Conservation (phyloP, 37 sponge, comb jelly and placozoan genomes). For the Mnemiopsis leidyi region DNA sequence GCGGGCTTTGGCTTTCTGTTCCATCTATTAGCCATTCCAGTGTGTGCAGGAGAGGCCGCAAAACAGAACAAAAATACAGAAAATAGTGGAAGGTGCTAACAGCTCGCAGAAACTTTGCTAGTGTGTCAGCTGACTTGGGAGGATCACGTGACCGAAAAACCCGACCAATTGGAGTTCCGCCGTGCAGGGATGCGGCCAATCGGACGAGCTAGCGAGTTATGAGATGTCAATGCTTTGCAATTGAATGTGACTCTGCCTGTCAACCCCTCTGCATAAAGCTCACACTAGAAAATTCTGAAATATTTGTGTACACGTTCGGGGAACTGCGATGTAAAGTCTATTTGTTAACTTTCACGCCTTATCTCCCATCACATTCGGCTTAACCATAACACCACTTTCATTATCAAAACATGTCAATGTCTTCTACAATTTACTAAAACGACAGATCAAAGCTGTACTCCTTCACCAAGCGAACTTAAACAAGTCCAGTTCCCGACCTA, state of each 20-base stretch:
- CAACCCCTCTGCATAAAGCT: not conserved
- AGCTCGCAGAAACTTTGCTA: constrained; percentile 22
- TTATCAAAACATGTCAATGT: too few relatives aligned
- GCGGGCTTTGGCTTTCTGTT: constrained; percentile 31
- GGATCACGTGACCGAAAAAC: not conserved
- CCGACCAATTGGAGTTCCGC: not conserved
- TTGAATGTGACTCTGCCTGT: not conserved
- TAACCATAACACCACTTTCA: not conserved
- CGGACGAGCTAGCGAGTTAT: not conserved
- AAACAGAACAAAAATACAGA: constrained; percentile 63
- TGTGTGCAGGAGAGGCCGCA: constrained; percentile 37
- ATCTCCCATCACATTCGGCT: not conserved
- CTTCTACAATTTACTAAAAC: too few relatives aligned
- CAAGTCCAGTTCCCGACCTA: too few relatives aligned
- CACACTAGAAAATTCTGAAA: not conserved
- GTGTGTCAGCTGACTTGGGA: not conserved
- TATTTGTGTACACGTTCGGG: not conserved
- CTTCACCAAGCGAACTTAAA: too few relatives aligned
- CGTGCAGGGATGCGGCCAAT: not conserved
- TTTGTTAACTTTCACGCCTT: not conserved
- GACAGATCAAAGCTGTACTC: too few relatives aligned
- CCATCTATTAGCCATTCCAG: constrained; percentile 62
- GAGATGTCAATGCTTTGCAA: not conserved
- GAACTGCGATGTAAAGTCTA: not conserved
- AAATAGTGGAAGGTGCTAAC: constrained; percentile 42